Base-by-base conservation (phyloP, 2,888 invertebrate genomes). In the Pandemis cinnamomeana region DNA sequence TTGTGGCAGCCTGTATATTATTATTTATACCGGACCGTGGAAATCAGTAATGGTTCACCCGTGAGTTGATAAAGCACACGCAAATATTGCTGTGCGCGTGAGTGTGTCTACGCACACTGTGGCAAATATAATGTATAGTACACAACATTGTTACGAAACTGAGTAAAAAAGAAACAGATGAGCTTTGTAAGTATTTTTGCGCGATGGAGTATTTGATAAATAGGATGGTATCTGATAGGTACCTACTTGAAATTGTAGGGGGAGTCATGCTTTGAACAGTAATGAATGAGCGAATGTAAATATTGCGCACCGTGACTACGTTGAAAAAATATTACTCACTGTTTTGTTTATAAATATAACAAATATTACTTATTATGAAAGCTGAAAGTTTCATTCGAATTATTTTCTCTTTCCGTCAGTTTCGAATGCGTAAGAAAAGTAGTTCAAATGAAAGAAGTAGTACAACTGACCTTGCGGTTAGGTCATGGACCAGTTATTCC, bases 1-100 rank as follows among this genome's bases (percentile, higher is more conserved):
- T 46, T 46, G 46, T 55, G 8, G 20, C 20, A 55, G 20, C 20
- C 55, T 55, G 27, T 36, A n/a, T 20, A 55, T 27, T 11, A 55
- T 27, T 58, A 58, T 58, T 27, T 58, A 58, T 27, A 27, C 58
- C 27, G 48, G n/a, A 13, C 64, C 27, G 27, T 27, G 64, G 46
- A 64, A 46, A 64, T 64, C 64, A 48, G 48, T 46, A 66, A 63
- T 69, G 60, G 72, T 69, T 60, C 44, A 51, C 69, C 42, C 55
- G 58, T 51, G 73, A 60, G 64, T 46, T 48, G 64, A 64, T 64
- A 64, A 64, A 36, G 64, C 64, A 48, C 48, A 61, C 41, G 69
- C 64, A 60, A 69, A 60, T 64, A 66, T 42, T 64, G n/a, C 11
- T 10, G 61, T 64, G 60, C 63, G 58, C 72, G 13, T 51, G 42